Percentiles rank a stretch among this genome's conserved stretches.
These are phyloP conservation scores for Nerophis ophidion DNA, from an alignment of 2,113 vertebrate species.

Conservation along the genomic window DNA sequence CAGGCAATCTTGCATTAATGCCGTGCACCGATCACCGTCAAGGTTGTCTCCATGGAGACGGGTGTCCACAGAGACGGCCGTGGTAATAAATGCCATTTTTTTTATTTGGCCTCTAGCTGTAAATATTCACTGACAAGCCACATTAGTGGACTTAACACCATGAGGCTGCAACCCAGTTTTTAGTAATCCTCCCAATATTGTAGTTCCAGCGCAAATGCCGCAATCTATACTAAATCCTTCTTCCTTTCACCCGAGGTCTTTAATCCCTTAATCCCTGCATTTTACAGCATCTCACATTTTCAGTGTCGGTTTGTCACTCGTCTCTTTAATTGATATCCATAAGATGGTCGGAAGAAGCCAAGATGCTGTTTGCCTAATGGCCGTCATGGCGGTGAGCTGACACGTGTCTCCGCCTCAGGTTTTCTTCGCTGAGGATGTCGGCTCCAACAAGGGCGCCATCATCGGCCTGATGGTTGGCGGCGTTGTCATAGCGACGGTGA, in stretches of 20 bases:
- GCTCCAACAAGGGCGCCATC: conserved; percentile 97
- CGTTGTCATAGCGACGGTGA: conserved; percentile 96
- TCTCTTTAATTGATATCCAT: neutral
- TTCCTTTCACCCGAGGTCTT: conserved; percentile 43
- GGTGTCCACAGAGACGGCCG: conserved; percentile 35
- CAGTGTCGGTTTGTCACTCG: neutral
- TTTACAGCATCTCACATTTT: conserved; percentile 47
- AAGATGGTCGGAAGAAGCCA: neutral
- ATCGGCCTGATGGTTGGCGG: conserved; percentile 98
- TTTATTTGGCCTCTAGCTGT: neutral
- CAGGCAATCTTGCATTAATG: too few relatives aligned
- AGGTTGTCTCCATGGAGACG: conserved; percentile 64
- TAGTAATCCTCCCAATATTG: conserved; percentile 40
- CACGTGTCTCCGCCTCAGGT: conserved; percentile 63
- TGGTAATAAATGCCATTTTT: conserved; percentile 16
- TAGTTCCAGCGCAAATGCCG: conserved; percentile 34
- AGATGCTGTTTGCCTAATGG: neutral
- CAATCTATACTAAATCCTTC: conserved; percentile 43
- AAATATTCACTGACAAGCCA: neutral
- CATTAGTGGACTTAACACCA: neutral
- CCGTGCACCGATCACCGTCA: conserved; percentile 36
- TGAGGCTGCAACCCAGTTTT: conserved; percentile 8
- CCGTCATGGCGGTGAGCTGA: neutral
- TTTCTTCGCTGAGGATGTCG: conserved; percentile 94
- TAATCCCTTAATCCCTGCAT: conserved; percentile 55